Evolutionary conservation across 2,888 invertebrate species (phyloP).

Genomic region (Lasioglossum vierecki): DNA sequence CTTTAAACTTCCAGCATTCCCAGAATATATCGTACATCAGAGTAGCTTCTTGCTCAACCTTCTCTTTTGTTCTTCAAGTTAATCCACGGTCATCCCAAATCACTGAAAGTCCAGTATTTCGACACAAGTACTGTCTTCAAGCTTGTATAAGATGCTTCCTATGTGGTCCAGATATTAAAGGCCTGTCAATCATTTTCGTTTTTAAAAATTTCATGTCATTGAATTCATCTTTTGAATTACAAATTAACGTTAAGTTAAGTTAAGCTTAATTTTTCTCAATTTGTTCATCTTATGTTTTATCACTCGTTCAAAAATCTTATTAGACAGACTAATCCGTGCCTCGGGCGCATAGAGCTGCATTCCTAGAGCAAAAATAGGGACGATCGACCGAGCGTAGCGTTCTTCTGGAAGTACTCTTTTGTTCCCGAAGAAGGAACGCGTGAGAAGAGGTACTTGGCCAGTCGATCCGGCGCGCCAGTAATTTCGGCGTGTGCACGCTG

Average conservation of each 20-base stretch:
- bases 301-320: not conserved
- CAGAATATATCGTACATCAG: not conserved
- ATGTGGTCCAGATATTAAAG: too few species aligned
- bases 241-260: too few species aligned
- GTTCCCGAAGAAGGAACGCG: constrained; percentile 32
- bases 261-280: too few species aligned
- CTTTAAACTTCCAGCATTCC: not conserved
- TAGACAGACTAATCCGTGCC: not conserved
- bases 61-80: not conserved
- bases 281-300: too few species aligned
- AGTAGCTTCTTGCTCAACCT: not conserved
- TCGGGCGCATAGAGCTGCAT: not conserved
- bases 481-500: constrained; percentile 77
- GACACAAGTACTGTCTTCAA: too few species aligned
- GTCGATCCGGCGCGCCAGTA: constrained; percentile 61
- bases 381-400: not conserved
- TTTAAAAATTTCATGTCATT: too few species aligned
- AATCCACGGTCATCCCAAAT: not conserved
- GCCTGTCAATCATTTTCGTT: too few species aligned
- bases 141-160: too few species aligned
- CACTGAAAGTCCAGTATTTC: too few species aligned
- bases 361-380: not conserved
- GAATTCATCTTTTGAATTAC: too few species aligned
- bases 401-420: constrained; percentile 21
- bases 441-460: constrained; percentile 51